A percentile compares a stretch with the other conserved stretches of the same genome.
Conservation (phyloP, 2,113 vertebrate species). For the Anser brachyrhynchus region DNA sequence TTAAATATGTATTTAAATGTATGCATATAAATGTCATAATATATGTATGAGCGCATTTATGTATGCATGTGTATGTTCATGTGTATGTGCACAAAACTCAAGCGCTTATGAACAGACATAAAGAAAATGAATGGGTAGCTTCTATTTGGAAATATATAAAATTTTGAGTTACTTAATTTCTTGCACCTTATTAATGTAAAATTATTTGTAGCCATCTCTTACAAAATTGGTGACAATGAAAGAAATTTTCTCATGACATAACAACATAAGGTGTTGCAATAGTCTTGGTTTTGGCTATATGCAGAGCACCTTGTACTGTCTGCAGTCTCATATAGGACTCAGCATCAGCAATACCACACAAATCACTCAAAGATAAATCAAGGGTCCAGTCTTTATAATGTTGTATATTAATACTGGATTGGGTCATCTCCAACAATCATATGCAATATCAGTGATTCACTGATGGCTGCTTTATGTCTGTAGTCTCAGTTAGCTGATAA, state of each 20-base stretch:
- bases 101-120: not conserved
- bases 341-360: not conserved
- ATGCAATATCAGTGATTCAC: not conserved
- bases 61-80: fast-evolving
- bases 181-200: not conserved
- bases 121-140: not conserved
- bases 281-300: not conserved
- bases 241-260: not conserved
- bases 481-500: not conserved
- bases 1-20: not conserved
- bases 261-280: not conserved
- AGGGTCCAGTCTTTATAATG: not conserved
- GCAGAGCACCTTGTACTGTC: not conserved
- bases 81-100: not conserved
- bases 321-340: not conserved
- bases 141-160: not conserved
- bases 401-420: not conserved
- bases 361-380: not conserved
- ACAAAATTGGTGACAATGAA: not conserved
- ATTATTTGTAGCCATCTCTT: not conserved
- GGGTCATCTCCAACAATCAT: not conserved
- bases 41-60: not conserved
- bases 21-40: not conserved
- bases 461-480: not conserved
- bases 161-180: not conserved